Conservation (phyloP, 2,888 invertebrate species). For the Eupeodes luniger region DNA sequence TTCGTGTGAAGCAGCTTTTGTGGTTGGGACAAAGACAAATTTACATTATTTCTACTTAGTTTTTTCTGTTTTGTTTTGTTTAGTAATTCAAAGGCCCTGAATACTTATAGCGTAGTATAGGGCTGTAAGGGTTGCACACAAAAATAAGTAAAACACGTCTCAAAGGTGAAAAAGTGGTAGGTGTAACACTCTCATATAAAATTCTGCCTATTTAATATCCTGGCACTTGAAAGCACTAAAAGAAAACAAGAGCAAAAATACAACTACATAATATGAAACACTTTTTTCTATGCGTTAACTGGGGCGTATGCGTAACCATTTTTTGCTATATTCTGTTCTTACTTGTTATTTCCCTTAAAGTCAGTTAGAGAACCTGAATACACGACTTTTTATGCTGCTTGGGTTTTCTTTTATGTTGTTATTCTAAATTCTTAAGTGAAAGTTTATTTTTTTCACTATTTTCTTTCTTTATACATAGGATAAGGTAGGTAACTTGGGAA, state of each 20-base stretch:
- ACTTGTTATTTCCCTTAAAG: not conserved
- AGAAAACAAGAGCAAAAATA: constrained; percentile 27
- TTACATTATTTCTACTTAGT: constrained; percentile 45
- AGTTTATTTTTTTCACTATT: constrained; percentile 44
- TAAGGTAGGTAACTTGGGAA: too few species aligned
- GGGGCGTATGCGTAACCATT: constrained; percentile 72
- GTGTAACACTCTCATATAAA: constrained; percentile 47
- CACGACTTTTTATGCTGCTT: constrained; percentile 31
- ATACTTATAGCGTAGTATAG: not conserved
- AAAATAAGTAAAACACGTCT: constrained; percentile 35
- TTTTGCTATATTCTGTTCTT: constrained; percentile 22
- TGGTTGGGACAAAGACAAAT: constrained; percentile 47
- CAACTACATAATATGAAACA: constrained; percentile 7
- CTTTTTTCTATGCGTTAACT: constrained; percentile 61
- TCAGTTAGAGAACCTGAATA: constrained; percentile 2
- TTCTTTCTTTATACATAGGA: not conserved
- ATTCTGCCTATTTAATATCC: constrained; percentile 62
- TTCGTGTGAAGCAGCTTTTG: constrained; percentile 25
- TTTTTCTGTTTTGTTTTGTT: not conserved
- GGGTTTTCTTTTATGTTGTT: constrained; percentile 60
- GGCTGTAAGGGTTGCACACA: not conserved
- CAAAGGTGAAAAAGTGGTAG: constrained; percentile 44
- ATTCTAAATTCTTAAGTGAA: constrained; percentile 64
- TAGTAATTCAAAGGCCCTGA: constrained; percentile 1
- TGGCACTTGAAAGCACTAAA: constrained; percentile 71